These are phyloP conservation scores for Notolabrus celidotus DNA, from an alignment of 2,797 vertebrate genomes.

Conservation along the genomic window DNA sequence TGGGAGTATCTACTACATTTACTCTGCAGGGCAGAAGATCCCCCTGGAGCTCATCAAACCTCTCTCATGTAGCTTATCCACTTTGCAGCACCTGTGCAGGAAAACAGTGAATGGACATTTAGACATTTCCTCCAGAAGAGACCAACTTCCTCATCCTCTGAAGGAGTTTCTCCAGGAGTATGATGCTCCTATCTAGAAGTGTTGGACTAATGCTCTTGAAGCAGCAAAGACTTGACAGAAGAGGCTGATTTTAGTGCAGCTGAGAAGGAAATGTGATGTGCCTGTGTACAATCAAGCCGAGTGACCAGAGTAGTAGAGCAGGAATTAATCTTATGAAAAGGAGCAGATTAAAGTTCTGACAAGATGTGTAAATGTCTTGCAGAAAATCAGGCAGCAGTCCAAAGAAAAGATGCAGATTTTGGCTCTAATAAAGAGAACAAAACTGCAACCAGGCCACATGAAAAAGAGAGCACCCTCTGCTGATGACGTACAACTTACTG, in stretches of 20 bases:
- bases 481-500: constrained; percentile 60
- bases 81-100: constrained; percentile 94
- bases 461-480: constrained; percentile 42
- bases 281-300: constrained; percentile 23
- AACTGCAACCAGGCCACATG: constrained; percentile 42
- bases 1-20: constrained; percentile 91
- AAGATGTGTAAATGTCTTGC: background rate
- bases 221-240: constrained; percentile 38
- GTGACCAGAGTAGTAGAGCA: background rate
- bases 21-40: constrained; percentile 91
- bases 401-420: constrained; percentile 31
- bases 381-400: background rate
- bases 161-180: constrained; percentile 95
- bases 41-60: constrained; percentile 93
- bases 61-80: constrained; percentile 89
- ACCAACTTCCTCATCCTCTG: constrained; percentile 91
- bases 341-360: constrained; percentile 27
- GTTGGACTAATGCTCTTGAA: constrained; percentile 34
- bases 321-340: background rate
- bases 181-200: constrained; percentile 90
- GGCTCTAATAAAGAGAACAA: constrained; percentile 25
- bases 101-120: constrained; percentile 95
- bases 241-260: constrained; percentile 18
- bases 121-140: constrained; percentile 89
- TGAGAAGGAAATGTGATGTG: background rate